Evolutionary conservation across 2,888 invertebrate genomes (phyloP), one percentile per base, ranked within the genome.

Genomic region (Drosophila acutilabella): DNA sequence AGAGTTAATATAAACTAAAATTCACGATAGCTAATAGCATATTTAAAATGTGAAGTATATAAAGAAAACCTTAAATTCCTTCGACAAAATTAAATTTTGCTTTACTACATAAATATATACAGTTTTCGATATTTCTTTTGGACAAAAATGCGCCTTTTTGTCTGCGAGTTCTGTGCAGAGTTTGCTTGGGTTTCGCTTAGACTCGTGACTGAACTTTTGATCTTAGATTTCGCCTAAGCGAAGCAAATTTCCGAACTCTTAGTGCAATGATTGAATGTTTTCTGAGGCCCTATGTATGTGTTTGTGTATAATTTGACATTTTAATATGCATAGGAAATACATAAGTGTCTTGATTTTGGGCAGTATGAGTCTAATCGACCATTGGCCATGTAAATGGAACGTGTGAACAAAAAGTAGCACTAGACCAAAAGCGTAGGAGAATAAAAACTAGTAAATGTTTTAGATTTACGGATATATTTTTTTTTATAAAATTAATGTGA

Each of bases 201-300:
- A 13, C 62, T 84, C 88, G 84, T 84, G 84, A 84, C 84, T 84
- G 84, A 84, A 86, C 84, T 88, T 78, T 88, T 84, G 88, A 84
- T 88, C 84, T 86, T 52, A 48, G 73, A 71, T 81, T 86, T 78
- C 71, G 65, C 69, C 48, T 42, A 58, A 64, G 68, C 62, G 51
- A 23, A 73, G 64, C 40, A 56, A 60, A 80, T 71, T 47, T 41
- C 76, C 59, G 71, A 65, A 66, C 42, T 76, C 73, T 76, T 65
- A 80, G 80, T 85, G 79, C 74, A 86, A 83, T 88, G 84, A 85
- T 88, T 86, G 88, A 88, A 79, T 83, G 81, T 58, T 64, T 65
- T 57, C 30, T 18, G 47, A 62, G 44, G 33, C 38, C 38, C 38
- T 16, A 16, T 38, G 40, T 20, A 36, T 61, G 47, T 62, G 26